Conservation (phyloP, 2,797 vertebrate genomes). For the Mycteria americana region DNA sequence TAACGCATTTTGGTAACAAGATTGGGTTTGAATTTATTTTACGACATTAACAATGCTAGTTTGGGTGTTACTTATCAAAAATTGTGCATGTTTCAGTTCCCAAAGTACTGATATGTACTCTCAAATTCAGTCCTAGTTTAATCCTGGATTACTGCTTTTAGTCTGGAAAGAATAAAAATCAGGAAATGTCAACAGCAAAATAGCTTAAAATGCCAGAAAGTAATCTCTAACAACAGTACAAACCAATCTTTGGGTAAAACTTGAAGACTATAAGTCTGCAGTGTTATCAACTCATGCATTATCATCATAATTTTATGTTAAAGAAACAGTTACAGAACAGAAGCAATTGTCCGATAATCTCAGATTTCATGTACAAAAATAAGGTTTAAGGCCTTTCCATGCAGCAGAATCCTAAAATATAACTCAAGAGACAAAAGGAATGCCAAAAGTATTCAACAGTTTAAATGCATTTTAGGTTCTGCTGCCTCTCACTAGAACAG, state of each 20-base stretch:
- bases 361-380: not conserved
- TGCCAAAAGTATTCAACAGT: not conserved
- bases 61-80: not conserved
- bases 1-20: not conserved
- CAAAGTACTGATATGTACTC: not conserved
- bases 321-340: not conserved
- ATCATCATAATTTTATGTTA: not conserved
- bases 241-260: not conserved
- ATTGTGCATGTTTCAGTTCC: not conserved
- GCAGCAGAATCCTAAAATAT: not conserved
- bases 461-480: not conserved
- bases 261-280: not conserved
- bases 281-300: not conserved
- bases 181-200: not conserved
- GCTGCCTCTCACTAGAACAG: not conserved
- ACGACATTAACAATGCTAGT: not conserved
- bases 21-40: not conserved
- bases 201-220: not conserved
- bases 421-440: not conserved
- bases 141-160: not conserved
- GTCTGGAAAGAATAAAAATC: not conserved
- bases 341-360: not conserved
- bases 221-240: not conserved
- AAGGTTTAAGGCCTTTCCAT: not conserved
- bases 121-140: not conserved